Evolutionary conservation across 1,140 invertebrate genomes (phyloP), one percentile per base, ranked within the genome.

Genomic region (Chironomus striatipennis): DNA sequence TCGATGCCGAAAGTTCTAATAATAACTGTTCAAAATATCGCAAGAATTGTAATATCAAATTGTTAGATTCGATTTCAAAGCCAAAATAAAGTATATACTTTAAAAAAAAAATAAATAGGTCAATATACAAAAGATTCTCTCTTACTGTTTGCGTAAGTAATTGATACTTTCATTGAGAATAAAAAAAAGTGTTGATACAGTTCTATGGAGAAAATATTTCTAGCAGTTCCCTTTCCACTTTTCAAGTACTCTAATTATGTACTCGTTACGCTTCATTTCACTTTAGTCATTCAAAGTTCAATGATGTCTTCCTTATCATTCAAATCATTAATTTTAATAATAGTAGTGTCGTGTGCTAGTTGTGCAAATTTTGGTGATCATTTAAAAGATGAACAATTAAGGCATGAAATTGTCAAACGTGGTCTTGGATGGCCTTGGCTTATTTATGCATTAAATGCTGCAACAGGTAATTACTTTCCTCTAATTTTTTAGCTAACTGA

Each of bases 1-100:
- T 84, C 76, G 79, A 83, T 76, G 86, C 86, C 1, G 85, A 86
- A 78, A 77, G 80, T 12, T 79, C 76, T 24, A n/a, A n/a, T 57
- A 81, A 76, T 5, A 77, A 79, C 73, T 81, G 80, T 75, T 42
- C 73, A 21, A 76, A 76, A 75, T 81, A 80, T 76, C 74, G 77
- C 57, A 77, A 78, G 47, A 76, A 76, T 72, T 82, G 80, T 75
- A 74, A 73, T 3, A 75, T 76, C 10, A 80, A 78, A 76, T 76
- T 81, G 65, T 76, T 81, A 73, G 78, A 80, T 78, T 74, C 79
- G 78, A 77, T 80, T 64, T 75, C 76, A 20, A 70, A 20, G 10
- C 7, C n/a, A 12, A 57, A 57, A 57, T n/a, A 57, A 12, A n/a
- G 47, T 12, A 57, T 57, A 12, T 57, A n/a, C n/a, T 57, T 7